A percentile compares a stretch with the other conserved stretches of the same genome.
Evolutionary conservation across 2,113 vertebrate genomes (phyloP).

Genomic region (Nanger granti): DNA sequence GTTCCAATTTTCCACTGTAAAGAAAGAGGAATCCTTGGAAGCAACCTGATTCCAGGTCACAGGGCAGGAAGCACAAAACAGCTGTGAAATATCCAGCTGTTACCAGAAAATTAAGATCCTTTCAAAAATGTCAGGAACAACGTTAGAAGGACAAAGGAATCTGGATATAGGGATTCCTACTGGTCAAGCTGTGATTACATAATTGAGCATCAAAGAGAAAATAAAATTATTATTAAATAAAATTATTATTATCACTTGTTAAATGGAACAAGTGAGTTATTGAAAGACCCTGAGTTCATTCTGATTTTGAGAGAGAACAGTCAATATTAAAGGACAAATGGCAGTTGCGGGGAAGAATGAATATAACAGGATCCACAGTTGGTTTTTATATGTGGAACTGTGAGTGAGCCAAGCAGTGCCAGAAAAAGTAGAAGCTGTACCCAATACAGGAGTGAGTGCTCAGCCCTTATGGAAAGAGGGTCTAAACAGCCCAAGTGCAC

Average conservation of each 20-base stretch:
- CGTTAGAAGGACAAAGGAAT: not conserved
- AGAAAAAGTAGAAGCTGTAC: not conserved
- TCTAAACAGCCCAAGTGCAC: not conserved
- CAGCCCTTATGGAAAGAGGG: not conserved
- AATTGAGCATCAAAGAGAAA: not conserved
- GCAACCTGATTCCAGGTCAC: not conserved
- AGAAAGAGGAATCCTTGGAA: slow-evolving; percentile 8
- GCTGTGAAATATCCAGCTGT: not conserved
- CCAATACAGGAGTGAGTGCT: not conserved
- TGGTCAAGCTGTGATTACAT: not conserved
- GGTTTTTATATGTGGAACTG: slow-evolving; percentile 8
- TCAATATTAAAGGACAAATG: not conserved
- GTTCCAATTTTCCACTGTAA: not conserved
- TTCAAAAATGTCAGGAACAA: not conserved
- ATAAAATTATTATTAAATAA: not conserved
- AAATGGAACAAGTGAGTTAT: not conserved
- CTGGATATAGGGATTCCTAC: not conserved
- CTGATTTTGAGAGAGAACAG: slow-evolving; percentile 10
- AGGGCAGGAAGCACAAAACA: not conserved
- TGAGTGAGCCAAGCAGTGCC: not conserved
- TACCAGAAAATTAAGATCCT: not conserved
- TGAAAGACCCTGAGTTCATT: slow-evolving; percentile 3
- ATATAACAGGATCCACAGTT: not conserved
- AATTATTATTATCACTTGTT: not conserved
- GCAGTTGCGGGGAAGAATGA: not conserved